Conservation (phyloP, 2,888 invertebrate species). For the Deroplatys truncata region DNA sequence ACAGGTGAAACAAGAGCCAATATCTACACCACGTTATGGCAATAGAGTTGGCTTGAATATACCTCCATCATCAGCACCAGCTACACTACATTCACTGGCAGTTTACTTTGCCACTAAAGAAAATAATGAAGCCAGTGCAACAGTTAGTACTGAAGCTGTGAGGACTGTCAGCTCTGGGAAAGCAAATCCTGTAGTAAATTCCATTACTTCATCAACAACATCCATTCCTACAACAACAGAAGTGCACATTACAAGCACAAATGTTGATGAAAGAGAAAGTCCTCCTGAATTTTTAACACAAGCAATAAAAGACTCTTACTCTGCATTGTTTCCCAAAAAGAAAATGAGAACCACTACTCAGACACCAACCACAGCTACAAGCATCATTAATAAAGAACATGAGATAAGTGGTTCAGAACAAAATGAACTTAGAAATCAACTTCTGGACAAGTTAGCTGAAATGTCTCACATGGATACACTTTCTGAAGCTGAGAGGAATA, state of each 20-base stretch:
- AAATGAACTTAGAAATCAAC: background rate
- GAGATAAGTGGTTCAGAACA: background rate
- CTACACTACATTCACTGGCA: conserved; percentile 72
- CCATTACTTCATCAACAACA: background rate
- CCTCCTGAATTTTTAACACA: conserved; percentile 59
- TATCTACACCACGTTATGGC: background rate
- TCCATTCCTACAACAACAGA: background rate
- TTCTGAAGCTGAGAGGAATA: background rate
- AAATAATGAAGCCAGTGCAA: background rate
- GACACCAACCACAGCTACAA: background rate
- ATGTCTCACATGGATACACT: background rate
- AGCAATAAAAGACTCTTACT: conserved; percentile 62
- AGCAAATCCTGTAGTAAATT: conserved; percentile 7
- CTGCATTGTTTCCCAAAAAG: conserved; percentile 43
- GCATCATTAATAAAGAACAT: background rate
- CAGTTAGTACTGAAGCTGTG: background rate
- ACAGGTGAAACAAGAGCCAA: background rate
- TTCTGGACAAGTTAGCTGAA: background rate
- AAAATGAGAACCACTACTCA: background rate
- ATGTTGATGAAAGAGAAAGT: conserved; percentile 38
- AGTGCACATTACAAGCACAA: background rate
- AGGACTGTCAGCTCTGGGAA: background rate
- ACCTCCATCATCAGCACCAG: conserved; percentile 71
- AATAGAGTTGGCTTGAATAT: conserved; percentile 59
- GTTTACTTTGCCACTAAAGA: conserved; percentile 73